phyloP scores from a whole-genome alignment of 2,113 vertebrate species.

The Cololabis saira region DNA sequence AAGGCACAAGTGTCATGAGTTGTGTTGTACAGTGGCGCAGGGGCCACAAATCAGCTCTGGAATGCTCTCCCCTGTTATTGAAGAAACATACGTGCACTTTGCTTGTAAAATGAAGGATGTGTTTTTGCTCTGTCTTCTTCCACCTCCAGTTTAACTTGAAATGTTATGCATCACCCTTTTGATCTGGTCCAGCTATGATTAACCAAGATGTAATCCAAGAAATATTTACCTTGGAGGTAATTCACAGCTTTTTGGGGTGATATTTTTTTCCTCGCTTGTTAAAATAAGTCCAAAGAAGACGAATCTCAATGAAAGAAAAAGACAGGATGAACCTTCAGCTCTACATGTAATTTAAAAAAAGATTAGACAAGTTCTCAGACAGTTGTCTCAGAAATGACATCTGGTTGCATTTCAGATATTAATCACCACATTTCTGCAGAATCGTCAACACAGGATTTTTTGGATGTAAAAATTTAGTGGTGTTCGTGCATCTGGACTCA shows the following conservation, averaged over 20 bases:
- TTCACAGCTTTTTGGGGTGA: too few relatives aligned
- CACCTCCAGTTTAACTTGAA: conserved; percentile 33
- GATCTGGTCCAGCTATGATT: too few relatives aligned
- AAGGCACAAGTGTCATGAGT: conserved; percentile 30
- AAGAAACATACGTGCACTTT: conserved; percentile 32
- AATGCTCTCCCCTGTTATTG: conserved; percentile 61
- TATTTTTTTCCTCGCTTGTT: too few relatives aligned
- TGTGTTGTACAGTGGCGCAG: conserved; percentile 20
- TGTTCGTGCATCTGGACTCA: conserved; percentile 20
- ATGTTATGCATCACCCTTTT: too few relatives aligned
- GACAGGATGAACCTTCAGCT: too few relatives aligned
- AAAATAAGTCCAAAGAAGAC: too few relatives aligned
- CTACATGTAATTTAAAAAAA: too few relatives aligned
- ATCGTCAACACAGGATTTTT: conserved; percentile 12
- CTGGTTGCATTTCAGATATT: conserved; percentile 21
- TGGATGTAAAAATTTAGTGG: conserved; percentile 8
- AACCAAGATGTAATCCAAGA: too few relatives aligned
- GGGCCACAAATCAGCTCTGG: conserved; percentile 63
- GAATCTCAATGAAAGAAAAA: too few relatives aligned
- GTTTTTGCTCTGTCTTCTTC: conserved; percentile 33
- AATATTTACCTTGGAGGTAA: too few relatives aligned
- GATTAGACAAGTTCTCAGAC: too few relatives aligned
- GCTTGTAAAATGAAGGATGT: conserved; percentile 45
- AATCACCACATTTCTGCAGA: not conserved
- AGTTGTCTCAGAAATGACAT: conserved; percentile 13